These are phyloP conservation scores for Helogale parvula DNA, from an alignment of 2,113 vertebrate genomes.

Conservation along the genomic window DNA sequence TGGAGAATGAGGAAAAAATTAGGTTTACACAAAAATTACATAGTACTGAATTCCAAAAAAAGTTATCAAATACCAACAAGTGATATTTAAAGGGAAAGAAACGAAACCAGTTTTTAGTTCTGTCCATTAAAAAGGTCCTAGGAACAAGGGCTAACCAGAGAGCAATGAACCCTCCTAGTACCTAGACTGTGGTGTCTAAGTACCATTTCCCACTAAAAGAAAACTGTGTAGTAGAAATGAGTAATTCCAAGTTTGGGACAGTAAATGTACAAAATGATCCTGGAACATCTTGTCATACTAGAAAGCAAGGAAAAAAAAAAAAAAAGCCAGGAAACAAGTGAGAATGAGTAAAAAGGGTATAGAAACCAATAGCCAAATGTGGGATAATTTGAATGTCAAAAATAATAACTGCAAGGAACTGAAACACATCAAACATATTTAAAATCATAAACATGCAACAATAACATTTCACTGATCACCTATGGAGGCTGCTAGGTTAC, in stretches of 20 bases:
- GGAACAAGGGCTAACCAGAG: conserved; percentile 5
- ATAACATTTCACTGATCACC: conserved; percentile 17
- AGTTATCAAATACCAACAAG: neutral
- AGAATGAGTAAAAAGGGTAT: neutral
- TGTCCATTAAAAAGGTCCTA: neutral
- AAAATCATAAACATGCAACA: conserved; percentile 20
- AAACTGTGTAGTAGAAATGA: neutral
- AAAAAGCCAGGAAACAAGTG: neutral
- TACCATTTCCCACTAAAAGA: conserved; percentile 32
- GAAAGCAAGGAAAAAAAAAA: neutral
- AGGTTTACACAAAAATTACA: neutral
- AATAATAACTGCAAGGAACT: neutral
- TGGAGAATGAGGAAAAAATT: neutral
- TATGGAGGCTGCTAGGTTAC: neutral
- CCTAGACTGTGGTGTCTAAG: neutral
- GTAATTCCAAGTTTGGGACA: neutral
- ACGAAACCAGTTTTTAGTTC: neutral
- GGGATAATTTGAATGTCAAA: conserved; percentile 45
- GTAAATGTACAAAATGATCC: conserved; percentile 41
- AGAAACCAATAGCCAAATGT: neutral
- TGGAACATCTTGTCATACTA: neutral
- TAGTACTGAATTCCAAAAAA: conserved; percentile 17
- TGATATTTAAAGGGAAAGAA: neutral
- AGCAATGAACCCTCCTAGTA: neutral
- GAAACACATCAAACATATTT: neutral